Conservation (phyloP, 2,113 vertebrate species). For the Phalacrocorax carbo region DNA sequence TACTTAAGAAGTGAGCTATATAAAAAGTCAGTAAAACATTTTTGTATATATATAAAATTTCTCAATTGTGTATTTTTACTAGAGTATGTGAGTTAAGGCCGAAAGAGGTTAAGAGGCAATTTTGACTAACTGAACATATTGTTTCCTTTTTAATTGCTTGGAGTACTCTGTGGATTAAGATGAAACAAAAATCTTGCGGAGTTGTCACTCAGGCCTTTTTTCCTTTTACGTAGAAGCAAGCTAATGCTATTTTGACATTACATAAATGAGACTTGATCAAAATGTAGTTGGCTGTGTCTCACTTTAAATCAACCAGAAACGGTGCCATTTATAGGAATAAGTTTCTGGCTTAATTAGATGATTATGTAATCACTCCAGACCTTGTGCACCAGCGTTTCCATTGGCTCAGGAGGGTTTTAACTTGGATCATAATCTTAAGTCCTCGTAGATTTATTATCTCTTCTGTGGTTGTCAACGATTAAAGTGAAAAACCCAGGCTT, state of each 20-base stretch:
- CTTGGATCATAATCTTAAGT: not conserved
- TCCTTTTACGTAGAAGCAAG: constrained; percentile 11
- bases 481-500: not conserved
- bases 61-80: not conserved
- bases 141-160: constrained; percentile 23
- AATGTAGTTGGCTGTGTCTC: not conserved
- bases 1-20: not conserved
- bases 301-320: constrained; percentile 24
- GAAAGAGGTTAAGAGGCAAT: not conserved
- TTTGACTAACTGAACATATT: not conserved
- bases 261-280: constrained; percentile 40
- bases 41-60: not conserved
- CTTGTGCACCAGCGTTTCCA: not conserved
- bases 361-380: constrained; percentile 4
- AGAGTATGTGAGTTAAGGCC: not conserved
- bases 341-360: constrained; percentile 29
- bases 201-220: not conserved
- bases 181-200: not conserved
- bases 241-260: constrained; percentile 36
- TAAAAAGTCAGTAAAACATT: not conserved
- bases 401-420: not conserved
- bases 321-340: not conserved
- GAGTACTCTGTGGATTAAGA: not conserved
- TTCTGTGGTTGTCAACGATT: not conserved
- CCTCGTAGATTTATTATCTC: not conserved